Evolutionary conservation across 2,797 vertebrate genomes (phyloP).

Genomic region (Scarus forsteni): DNA sequence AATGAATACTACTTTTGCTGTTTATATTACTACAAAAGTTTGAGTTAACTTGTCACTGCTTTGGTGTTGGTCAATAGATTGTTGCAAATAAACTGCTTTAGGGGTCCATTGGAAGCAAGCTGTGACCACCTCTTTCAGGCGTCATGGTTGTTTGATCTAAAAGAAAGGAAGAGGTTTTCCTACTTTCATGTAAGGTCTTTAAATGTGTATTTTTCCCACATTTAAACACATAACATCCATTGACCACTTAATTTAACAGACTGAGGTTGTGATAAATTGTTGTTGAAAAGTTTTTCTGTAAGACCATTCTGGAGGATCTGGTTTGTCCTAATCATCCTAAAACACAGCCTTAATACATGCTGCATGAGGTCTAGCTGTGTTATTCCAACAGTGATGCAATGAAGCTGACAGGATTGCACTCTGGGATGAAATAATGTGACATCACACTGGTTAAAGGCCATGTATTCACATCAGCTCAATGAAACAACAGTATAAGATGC

Average conservation of each 20-base stretch:
- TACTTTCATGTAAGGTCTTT: too few relatives aligned
- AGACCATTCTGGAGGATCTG: not conserved
- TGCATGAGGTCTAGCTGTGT: not conserved
- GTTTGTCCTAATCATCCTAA: not conserved
- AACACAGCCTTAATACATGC: not conserved
- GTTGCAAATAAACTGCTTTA: too few relatives aligned
- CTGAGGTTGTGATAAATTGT: not conserved
- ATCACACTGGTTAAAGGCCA: conserved; percentile 2
- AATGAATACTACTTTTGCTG: too few relatives aligned
- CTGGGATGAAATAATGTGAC: not conserved
- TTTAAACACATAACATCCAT: not conserved
- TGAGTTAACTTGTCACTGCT: too few relatives aligned
- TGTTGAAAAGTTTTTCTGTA: too few relatives aligned
- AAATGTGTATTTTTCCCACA: too few relatives aligned
- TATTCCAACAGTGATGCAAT: not conserved
- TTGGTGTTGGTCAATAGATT: too few relatives aligned
- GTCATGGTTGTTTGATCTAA: too few relatives aligned
- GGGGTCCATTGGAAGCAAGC: too few relatives aligned
- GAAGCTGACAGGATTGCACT: not conserved
- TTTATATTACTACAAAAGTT: too few relatives aligned
- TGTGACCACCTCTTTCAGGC: too few relatives aligned
- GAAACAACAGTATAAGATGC: not conserved
- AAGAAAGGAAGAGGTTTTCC: too few relatives aligned
- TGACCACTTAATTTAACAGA: not conserved
- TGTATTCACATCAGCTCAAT: not conserved